A percentile compares a stretch with the other conserved stretches of the same genome.
Evolutionary conservation across 30 jellyfish, hydroid and myxozoan species (phyloP).

Genomic region (Chrysaora quinquecirrha): DNA sequence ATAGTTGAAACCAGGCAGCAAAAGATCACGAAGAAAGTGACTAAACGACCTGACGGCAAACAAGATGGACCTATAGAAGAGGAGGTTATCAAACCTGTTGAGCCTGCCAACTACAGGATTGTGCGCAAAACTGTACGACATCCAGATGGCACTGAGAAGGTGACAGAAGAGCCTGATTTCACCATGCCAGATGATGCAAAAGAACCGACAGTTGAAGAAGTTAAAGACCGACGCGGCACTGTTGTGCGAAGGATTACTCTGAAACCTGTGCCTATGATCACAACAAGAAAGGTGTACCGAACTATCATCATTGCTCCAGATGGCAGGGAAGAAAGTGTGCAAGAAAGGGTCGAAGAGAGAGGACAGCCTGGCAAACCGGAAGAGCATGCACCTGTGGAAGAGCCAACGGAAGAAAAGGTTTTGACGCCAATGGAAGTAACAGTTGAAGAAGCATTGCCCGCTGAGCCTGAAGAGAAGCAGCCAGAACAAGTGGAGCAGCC

Average conservation of each 20-base stretch:
- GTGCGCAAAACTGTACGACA: background rate
- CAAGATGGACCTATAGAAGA: background rate
- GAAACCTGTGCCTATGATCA: background rate
- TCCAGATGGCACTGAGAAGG: constrained; percentile 1
- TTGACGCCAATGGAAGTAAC: background rate
- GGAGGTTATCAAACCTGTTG: background rate
- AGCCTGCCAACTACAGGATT: background rate
- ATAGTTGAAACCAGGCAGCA: background rate
- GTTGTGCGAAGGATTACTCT: background rate
- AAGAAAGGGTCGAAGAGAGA: constrained; percentile 7
- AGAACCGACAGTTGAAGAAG: background rate
- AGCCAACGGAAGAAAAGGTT: background rate
- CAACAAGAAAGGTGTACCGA: constrained; percentile 11
- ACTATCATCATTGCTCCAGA: constrained; percentile 16
- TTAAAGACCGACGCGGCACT: background rate
- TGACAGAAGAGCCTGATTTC: background rate
- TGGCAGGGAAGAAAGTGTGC: constrained; percentile 15
- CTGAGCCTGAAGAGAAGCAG: background rate
- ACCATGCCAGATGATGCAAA: background rate
- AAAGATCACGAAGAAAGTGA: background rate
- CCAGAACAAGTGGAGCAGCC: no score
- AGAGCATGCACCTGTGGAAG: background rate
- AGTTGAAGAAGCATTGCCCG: background rate
- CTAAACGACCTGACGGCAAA: background rate
- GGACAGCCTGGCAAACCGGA: constrained; percentile 33